Base-by-base conservation (phyloP, 2,797 vertebrate species). In the Chelonia mydas region DNA sequence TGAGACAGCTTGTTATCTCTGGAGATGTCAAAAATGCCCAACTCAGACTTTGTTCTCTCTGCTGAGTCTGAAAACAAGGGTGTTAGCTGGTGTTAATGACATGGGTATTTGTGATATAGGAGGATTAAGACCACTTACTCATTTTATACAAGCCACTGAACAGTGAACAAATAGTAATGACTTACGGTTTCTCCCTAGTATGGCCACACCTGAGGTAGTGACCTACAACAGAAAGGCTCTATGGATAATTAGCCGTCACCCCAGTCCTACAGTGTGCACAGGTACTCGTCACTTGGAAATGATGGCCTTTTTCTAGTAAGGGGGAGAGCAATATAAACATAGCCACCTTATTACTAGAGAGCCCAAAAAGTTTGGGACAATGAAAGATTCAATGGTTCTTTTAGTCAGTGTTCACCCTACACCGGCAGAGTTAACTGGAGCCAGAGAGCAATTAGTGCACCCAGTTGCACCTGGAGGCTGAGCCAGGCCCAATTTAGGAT, bases 1-100 rank as follows among this genome's bases (percentile, higher is more conserved):
- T 53, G n/a, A 94, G 91, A 89, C 90, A 51, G 76, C 16, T 95
- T 94, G 92, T 94, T 92, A 94, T 65, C 92, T 72, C 49, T 95
- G 96, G 89, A 93, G 57, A 1, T 5, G 33, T 68, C 33, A 25
- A 27, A 76, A 47, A 27, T 47, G 61, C 61, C 61, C n/a, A 9
- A n/a, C 68, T 68, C 61, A 68, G 33, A 37, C 33, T 59, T 28
- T 59, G 57, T 59, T 59, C 57, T 59, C 57, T 61, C 28, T 68
- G n/a, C 17, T 28, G 37, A 76, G 37, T 13, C 17, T 76, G 41
- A 7, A 76, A 25, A 47, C 41, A 25, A 45, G 41, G 41, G 25
- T 6, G 21, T 25, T 27, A 15, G 41, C 5, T 72, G 21, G 68
- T 41, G 11, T 76, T n/a, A 37, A 33, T 68, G 61, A 68, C 9